Conservation (phyloP, 2,797 vertebrate species). For the Coreius guichenoti region DNA sequence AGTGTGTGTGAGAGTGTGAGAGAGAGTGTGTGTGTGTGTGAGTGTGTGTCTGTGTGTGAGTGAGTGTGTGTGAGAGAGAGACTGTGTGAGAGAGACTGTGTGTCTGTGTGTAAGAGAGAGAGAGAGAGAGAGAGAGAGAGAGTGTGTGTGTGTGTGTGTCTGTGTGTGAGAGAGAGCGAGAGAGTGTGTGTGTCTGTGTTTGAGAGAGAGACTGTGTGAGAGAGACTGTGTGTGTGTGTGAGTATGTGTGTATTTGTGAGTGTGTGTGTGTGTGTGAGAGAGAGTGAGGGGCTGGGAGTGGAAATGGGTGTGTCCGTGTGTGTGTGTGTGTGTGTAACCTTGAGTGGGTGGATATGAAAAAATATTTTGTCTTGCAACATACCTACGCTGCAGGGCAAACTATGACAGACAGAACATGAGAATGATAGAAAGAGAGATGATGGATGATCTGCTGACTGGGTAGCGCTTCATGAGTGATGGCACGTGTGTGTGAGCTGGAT, state of each 20-base stretch:
- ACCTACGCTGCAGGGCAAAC: neutral
- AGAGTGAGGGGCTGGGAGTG: neutral
- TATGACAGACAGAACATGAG: neutral
- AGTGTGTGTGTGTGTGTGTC: neutral
- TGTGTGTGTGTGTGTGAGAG: neutral
- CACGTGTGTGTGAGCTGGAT: slow-evolving; percentile 59
- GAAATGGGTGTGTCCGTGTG: neutral
- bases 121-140: too few species aligned
- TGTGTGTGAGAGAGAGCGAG: neutral
- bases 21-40: neutral
- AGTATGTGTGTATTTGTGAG: neutral
- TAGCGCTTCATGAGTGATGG: neutral
- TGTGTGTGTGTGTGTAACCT: neutral
- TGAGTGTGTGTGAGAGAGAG: too few species aligned
- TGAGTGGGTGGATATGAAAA: slow-evolving; percentile 1
- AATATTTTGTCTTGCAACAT: slow-evolving; percentile 21
- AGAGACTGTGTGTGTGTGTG: too few species aligned
- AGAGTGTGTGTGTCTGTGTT: neutral
- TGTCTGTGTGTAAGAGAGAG: too few species aligned
- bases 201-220: neutral
- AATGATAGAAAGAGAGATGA: neutral
- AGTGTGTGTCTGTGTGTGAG: too few species aligned
- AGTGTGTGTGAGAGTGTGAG: neutral
- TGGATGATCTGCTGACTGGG: slow-evolving; percentile 21
- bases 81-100: neutral